Base-by-base conservation (phyloP, 2,888 invertebrate species). In the Ophion slaviceki region DNA sequence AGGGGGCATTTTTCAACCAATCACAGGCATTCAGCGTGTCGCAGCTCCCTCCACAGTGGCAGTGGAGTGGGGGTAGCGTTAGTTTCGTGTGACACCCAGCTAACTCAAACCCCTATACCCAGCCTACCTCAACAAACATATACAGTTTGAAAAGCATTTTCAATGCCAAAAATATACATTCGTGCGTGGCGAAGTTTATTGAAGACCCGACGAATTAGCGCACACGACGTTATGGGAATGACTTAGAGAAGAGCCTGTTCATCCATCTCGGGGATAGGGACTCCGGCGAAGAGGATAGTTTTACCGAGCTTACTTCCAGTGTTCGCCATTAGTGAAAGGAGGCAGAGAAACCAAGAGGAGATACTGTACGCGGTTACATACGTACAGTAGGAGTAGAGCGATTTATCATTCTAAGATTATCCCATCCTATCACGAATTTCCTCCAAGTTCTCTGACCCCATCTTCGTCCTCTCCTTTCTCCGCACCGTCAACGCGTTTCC, bases 371-470 rank as follows among this genome's bases (percentile, higher is more conserved):
- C 20, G 78, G 61, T 53, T 47, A 40, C n/a, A n/a, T 66, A 71
- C 11, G 32, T 66, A 71, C 67, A 40, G 66, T 10, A 36, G 40
- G 78, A 78, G 78, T 47, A 40, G 32, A 59, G 66, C 78, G 74
- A 83, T 83, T 83, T 78, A 83, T 83, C 78, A 83, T 83, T 83
- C 82, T 40, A 78, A 83, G 82, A 83, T 83, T 74, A 83, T 83
- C 72, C 78, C 72, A 57, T 78, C 14, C 82, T 68, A 64, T 74
- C 74, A 67, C 62, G 78, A 78, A 83, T 78, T 68, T 74, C 53
- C 53, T 53, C 78, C 78, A 78, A 78, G 72, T 83, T 74, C 66
- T 62, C 82, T 68, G 82, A 66, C 78, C 78, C 78, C 82, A 62
- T 78, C 74, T 40, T 32, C 66, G 66, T 67, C 72, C 64, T 61